phyloP scores from a whole-genome alignment of 2,113 vertebrate genomes.

The Hydrolagus affinis region DNA sequence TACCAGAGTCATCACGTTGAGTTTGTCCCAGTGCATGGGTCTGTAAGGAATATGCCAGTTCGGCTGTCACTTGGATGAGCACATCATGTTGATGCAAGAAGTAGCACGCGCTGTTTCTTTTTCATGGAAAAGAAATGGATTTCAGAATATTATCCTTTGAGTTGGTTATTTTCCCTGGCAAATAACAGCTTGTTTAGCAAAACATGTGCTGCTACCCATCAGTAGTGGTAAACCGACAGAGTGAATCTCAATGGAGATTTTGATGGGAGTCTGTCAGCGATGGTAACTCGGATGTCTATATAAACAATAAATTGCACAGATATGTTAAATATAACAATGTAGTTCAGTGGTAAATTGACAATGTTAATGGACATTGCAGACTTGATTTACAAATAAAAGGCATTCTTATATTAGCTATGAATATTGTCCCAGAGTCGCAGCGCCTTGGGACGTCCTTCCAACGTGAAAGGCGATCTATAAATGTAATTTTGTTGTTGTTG shows the following conservation, averaged over 20 bases:
- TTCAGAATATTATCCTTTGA: not conserved
- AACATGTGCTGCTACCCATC: not conserved
- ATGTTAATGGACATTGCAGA: not conserved
- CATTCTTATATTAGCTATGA: not conserved
- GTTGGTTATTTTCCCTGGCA: not conserved
- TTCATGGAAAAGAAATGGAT: not conserved
- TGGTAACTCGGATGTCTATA: not conserved
- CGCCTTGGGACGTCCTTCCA: too few relatives aligned
- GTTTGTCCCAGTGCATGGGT: constrained; percentile 8
- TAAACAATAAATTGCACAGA: not conserved
- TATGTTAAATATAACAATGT: not conserved
- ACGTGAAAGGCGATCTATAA: too few relatives aligned
- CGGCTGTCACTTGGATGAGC: not conserved
- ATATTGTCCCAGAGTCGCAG: too few relatives aligned
- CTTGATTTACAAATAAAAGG: not conserved
- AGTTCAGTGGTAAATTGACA: not conserved
- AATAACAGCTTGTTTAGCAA: not conserved
- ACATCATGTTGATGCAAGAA: constrained; percentile 24
- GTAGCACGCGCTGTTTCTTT: not conserved
- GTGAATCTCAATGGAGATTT: not conserved
- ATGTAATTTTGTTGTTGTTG: too few relatives aligned
- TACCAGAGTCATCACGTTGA: constrained; percentile 18
- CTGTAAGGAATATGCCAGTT: constrained; percentile 1
- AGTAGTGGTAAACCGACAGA: not conserved
- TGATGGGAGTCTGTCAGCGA: not conserved